Base-by-base conservation (phyloP, 37 sponge, comb jelly and placozoan genomes). In the Cladorhizidae sp. region DNA sequence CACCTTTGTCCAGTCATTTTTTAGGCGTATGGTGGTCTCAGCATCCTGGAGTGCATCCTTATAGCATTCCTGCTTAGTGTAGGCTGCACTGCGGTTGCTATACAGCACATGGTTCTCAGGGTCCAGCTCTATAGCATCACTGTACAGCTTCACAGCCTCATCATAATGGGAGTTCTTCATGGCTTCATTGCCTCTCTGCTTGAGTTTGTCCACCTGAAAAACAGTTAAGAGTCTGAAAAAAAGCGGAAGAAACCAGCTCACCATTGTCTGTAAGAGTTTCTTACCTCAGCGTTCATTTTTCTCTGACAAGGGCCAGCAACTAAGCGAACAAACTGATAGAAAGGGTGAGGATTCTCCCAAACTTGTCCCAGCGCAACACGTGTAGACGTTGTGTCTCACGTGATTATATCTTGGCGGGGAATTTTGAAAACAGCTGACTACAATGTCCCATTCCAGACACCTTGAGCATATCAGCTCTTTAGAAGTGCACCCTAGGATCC, bases 31-130 rank as follows among this genome's bases (percentile, higher is more conserved):
- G 22, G 94, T 84, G 28, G 25, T 57, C 58, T 85, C 69, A 0
- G 88, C 94, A 57, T 93, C 94, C 23, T 59, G 50, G 26, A 89
- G 59, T 7, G 94, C 90, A 11, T 82, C 42, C 0, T 76, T 22
- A 78, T 85, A 93, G 21, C 71, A 41, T 20, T 79, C 57, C n/a
- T 57, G 49, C 26, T 83, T 89, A 22, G 84, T 88, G 49, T 79
- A 86, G 22, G 85, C 94, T 1, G 94, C 94, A 28, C 83, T 74
- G 22, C 94, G 79, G 76, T 93, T 93, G 74, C 94, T 93, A 79
- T 89, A 89, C 35, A 86, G 65, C 17, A 93, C 84, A 76, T 87
- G 88, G 79, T 93, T 89, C 23, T 42, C 15, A 21, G 84, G 83
- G 32, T 86, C 87, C 65, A 77, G 25, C 3, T 70, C 73, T 9